Evolutionary conservation across 2,888 invertebrate genomes (phyloP).

Genomic region (Oxytorus armatus): DNA sequence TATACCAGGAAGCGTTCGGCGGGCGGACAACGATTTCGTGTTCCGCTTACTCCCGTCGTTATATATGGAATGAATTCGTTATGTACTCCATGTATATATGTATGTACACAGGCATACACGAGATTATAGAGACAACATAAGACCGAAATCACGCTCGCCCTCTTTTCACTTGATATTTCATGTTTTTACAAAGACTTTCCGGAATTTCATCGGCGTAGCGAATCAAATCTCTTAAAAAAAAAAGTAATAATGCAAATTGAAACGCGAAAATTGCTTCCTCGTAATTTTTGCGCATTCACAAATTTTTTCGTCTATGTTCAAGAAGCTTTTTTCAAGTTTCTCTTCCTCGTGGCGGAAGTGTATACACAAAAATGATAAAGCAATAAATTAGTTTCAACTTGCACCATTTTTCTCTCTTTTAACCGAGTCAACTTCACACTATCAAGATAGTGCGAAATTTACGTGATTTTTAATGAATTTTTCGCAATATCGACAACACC

Average conservation of each 20-base stretch:
- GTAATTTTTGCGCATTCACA: too few relatives aligned
- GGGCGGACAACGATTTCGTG: conserved; percentile 52
- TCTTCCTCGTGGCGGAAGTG: too few relatives aligned
- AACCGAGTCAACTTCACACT: too few relatives aligned
- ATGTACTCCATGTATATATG: not conserved
- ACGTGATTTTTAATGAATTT: too few relatives aligned
- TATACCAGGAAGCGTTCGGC: conserved; percentile 65
- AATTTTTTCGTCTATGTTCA: too few relatives aligned
- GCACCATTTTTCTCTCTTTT: too few relatives aligned
- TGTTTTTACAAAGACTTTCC: not conserved
- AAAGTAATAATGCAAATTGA: not conserved
- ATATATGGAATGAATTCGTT: conserved; percentile 36
- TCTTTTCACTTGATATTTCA: not conserved
- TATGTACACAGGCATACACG: not conserved
- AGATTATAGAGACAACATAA: not conserved
- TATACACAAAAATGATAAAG: too few relatives aligned
- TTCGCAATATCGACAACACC: too few relatives aligned
- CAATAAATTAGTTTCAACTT: too few relatives aligned
- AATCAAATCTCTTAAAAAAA: not conserved
- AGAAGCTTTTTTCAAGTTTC: too few relatives aligned
- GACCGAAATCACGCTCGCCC: not conserved
- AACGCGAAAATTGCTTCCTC: too few relatives aligned
- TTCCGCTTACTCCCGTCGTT: conserved; percentile 59
- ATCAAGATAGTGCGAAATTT: too few relatives aligned
- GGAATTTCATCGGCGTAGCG: not conserved